Conservation (phyloP, 2,888 invertebrate species). For the Cataglyphis livida region DNA sequence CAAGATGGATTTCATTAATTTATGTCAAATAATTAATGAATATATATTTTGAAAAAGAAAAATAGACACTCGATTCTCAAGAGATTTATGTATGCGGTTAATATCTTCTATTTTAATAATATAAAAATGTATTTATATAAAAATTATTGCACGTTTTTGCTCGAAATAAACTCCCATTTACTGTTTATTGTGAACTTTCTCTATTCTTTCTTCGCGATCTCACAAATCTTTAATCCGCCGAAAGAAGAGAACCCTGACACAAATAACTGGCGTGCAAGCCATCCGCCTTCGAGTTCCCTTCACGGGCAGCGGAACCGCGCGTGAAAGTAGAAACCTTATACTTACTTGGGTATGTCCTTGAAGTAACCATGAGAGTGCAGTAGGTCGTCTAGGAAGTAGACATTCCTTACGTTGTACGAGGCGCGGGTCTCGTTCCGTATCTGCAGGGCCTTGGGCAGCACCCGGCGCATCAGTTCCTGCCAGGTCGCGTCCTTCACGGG, state of each 20-base stretch:
- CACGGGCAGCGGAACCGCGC: conserved; percentile 26
- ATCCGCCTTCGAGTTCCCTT: conserved; percentile 36
- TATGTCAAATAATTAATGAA: background rate
- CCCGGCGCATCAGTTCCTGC: conserved; percentile 92
- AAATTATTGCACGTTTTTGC: background rate
- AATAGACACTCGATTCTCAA: background rate
- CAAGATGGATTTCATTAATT: background rate
- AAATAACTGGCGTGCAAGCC: background rate
- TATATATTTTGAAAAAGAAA: background rate
- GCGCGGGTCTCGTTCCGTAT: conserved; percentile 90
- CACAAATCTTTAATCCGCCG: background rate
- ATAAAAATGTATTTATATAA: background rate
- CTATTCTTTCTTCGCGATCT: background rate
- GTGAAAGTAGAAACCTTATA: conserved; percentile 49
- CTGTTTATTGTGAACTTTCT: background rate
- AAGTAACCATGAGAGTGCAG: conserved; percentile 93
- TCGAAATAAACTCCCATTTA: background rate
- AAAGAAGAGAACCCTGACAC: conserved; percentile 13
- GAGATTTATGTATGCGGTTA: no score
- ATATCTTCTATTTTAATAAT: background rate
- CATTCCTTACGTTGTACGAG: conserved; percentile 95
- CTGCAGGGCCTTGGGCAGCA: conserved; percentile 90
- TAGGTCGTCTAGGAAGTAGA: conserved; percentile 96
- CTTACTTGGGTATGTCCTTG: conserved; percentile 90
- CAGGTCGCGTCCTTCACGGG: conserved; percentile 92